Evolutionary conservation across 2,797 vertebrate species (phyloP), one percentile per base, ranked within the genome.

Genomic region (Neostethus bicornis): DNA sequence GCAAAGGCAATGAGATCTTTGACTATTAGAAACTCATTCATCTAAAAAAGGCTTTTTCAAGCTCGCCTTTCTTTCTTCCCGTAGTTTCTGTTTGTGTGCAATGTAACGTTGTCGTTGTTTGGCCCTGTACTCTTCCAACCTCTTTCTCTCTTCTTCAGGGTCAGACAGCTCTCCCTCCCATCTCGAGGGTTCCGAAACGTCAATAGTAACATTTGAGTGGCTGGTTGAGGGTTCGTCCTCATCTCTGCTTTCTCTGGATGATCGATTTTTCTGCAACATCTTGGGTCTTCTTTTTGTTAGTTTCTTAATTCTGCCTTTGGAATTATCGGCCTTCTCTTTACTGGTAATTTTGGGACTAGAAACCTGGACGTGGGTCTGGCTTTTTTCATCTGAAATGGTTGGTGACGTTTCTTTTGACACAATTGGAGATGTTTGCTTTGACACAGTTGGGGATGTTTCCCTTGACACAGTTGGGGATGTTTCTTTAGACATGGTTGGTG

Each of bases 111-210:
- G 89, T 56, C 95, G 91, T 17, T 96, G 89, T 77, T 93, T 93
- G 44, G 74, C 57, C 68, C 91, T 93, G 13, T 93, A 96, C 29
- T 90, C 13, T 21, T 73, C 50, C 61, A 95, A 85, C 66, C 94
- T 91, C 56, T 92, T 87, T 32, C 90, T 87, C 71, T 96, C 95
- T 1, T 92, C 93, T 51, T 44, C 48, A 0, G 94, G 93, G 70
- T 96, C 94, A 0, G 92, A 72, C 24, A 94, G 89, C 28, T 77
- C 56, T 21, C 94, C 92, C 0, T 94, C 93, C 96, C 96, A 97
- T 3, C 94, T 87, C 51, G 96, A 90, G 41, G 92, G 95, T 56
- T 94, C 83, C 0, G 81, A 87, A 23, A 75, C 39, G 73, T 76
- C 73, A 17, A 26, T 39, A 0, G 75, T 64, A 46, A 72, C 71